phyloP scores from a whole-genome alignment of 2,113 vertebrate genomes.

The Paradoxurus hermaphroditus region DNA sequence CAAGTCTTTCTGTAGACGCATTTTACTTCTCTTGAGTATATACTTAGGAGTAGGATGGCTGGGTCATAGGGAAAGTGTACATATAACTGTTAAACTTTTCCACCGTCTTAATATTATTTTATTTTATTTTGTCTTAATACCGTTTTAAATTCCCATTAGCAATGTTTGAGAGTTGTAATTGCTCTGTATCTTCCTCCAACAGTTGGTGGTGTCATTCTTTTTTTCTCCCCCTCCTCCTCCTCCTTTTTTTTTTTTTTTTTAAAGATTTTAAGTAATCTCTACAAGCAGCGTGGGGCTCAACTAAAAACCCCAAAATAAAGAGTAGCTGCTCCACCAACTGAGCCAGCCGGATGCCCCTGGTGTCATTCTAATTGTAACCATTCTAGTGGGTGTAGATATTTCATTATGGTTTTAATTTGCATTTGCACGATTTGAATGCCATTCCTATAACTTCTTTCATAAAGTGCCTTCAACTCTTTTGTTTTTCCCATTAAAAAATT shows the following conservation, averaged over 20 bases:
- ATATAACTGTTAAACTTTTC: neutral
- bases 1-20: neutral
- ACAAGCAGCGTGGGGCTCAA: neutral
- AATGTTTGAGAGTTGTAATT: neutral
- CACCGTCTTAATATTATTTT: neutral
- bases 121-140: neutral
- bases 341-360: neutral
- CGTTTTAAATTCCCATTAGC: neutral
- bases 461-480: slow-evolving; percentile 15
- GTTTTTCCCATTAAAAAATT: neutral
- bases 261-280: neutral
- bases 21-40: neutral
- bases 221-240: neutral
- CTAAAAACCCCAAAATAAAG: neutral
- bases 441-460: neutral
- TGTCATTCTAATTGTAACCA: neutral
- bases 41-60: neutral
- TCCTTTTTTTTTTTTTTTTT: neutral
- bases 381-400: neutral
- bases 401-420: slow-evolving; percentile 18
- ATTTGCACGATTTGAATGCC: neutral
- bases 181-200: neutral
- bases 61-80: neutral
- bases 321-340: neutral
- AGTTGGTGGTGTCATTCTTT: neutral